Conservation (phyloP, 2,888 invertebrate species). For the Philereme vetulata region DNA sequence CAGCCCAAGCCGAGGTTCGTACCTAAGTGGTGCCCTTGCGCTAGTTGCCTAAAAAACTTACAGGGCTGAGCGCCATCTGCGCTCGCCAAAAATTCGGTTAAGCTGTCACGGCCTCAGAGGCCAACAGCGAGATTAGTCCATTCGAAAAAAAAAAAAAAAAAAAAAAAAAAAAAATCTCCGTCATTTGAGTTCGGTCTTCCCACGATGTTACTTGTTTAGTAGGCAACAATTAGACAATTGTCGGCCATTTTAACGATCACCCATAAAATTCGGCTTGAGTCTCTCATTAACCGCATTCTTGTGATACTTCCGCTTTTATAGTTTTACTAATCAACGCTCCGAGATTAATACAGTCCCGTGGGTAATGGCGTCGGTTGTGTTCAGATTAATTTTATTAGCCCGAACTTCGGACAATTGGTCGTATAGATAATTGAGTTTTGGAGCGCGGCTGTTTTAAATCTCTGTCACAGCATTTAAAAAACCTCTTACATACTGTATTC, state of each 20-base stretch:
- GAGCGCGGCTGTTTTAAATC: constrained; percentile 60
- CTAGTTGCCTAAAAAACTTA: no score
- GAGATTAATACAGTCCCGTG: constrained; percentile 78
- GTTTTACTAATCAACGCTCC: constrained; percentile 82
- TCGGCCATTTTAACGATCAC: constrained; percentile 80
- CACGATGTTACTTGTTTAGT: constrained; percentile 75
- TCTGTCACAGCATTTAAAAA: constrained; percentile 15
- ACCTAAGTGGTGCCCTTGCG: no score
- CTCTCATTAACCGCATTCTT: constrained; percentile 83
- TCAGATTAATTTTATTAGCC: constrained; percentile 80
- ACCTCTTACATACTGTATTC: constrained; percentile 2
- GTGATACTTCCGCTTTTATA: constrained; percentile 83
- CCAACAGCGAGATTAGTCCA: no score
- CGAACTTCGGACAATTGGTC: constrained; percentile 75
- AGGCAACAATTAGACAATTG: constrained; percentile 83
- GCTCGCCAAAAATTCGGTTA: no score
- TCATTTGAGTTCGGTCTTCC: constrained; percentile 72
- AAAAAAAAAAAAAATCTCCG: no score
- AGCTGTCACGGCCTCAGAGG: no score
- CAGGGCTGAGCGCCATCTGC: no score
- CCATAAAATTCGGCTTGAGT: constrained; percentile 80
- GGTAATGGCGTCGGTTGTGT: constrained; percentile 76
- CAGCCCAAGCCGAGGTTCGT: no score
- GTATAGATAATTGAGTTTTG: constrained; percentile 81
- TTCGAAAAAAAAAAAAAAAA: no score